Base-by-base conservation (phyloP, 2,888 invertebrate genomes). In the Neoaliturus tenellus region DNA sequence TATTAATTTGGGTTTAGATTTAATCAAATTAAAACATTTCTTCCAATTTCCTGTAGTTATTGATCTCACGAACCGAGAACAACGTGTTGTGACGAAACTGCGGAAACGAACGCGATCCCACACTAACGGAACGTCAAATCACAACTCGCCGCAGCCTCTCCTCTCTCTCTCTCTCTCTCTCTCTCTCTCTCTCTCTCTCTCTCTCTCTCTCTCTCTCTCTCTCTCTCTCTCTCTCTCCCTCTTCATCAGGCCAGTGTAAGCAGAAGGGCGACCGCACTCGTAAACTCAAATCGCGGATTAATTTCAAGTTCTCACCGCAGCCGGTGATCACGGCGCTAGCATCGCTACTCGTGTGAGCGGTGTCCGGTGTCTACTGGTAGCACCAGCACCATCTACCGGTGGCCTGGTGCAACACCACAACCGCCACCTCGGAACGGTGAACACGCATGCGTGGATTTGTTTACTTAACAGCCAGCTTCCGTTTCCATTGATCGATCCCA, bases 271-370 rank as follows among this genome's bases (percentile, higher is more conserved):
- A 62, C 62, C 62, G 62, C 62, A 62, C 62, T 62, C 62, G 62
- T 62, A 25, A 62, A 62, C 28, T 62, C 62, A 62, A 62, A 62
- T 62, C 62, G 62, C 62, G 14, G 62, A 62, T 62, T 62, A 62
- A 62, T 62, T 62, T 62, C 62, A 62, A 62, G 28, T 62, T 62
- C 62, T 62, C 62, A 62, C 62, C 62, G 28, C 62, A 62, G 17
- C 62, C 8, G 51, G 20, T 51, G 51, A 51, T 51, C 51, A 51
- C 23, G 44, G 14, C 12, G 17, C 44, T 44, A 12, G 6, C 20
- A 23, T 55, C 5, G 55, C 23, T 20, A 44, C 12, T 55, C 28
- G 62, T 25, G 62, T 28, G 25, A 25, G 55, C 25, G 62, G 28
- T 62, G 62, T 62, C 62, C 6, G 62, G 62, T 62, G 31, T 28